Evolutionary conservation across 2,888 invertebrate genomes (phyloP).

Genomic region (Archips xylosteana): DNA sequence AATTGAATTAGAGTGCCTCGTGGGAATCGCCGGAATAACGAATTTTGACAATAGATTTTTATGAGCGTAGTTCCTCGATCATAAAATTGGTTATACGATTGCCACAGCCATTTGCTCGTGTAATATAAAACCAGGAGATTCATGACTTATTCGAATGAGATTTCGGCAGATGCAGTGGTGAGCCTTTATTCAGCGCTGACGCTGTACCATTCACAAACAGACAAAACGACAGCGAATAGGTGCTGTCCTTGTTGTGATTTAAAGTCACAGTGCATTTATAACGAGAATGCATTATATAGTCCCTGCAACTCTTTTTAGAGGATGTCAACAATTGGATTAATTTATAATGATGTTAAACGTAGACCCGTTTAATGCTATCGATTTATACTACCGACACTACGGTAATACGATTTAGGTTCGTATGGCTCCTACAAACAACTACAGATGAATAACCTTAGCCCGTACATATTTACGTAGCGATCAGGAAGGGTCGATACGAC

Average conservation of each 20-base stretch:
- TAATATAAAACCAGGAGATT: conserved; percentile 22
- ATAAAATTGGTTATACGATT: conserved; percentile 58
- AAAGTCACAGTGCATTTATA: conserved; percentile 28
- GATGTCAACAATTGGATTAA: conserved; percentile 17
- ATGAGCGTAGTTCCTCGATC: conserved; percentile 73
- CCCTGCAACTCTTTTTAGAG: conserved; percentile 20
- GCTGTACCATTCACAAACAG: conserved; percentile 27
- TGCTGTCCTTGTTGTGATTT: conserved; percentile 31
- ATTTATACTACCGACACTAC: not conserved
- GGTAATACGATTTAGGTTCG: not conserved
- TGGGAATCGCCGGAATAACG: conserved; percentile 60
- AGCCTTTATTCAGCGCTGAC: conserved; percentile 51
- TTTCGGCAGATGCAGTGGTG: conserved; percentile 49
- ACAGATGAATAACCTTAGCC: not conserved
- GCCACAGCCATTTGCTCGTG: conserved; percentile 62
- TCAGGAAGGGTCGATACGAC: conserved; percentile 52
- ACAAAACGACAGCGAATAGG: conserved; percentile 17
- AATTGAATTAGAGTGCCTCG: conserved; percentile 48
- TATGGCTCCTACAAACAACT: not conserved
- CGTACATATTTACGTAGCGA: conserved; percentile 37
- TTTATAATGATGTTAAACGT: conserved; percentile 16
- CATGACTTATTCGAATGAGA: conserved; percentile 19
- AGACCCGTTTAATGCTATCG: not conserved
- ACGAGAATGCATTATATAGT: conserved; percentile 30
- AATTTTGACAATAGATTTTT: conserved; percentile 63